Evolutionary conservation across 2,888 invertebrate genomes (phyloP).

Genomic region (Napeogenes inachia): DNA sequence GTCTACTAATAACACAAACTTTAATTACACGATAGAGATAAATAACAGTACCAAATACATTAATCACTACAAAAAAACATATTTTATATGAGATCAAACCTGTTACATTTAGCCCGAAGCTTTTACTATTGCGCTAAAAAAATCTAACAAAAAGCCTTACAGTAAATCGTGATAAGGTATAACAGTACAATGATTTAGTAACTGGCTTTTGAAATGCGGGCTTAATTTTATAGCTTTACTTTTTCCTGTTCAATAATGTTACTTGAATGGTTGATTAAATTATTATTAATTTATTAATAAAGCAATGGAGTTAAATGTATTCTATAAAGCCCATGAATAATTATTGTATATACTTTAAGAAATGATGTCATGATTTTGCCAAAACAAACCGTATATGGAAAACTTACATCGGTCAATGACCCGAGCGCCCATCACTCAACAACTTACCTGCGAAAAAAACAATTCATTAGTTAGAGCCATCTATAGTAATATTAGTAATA

Average conservation of each 20-base stretch:
- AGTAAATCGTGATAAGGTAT: conserved; percentile 49
- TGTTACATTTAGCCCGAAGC: not conserved
- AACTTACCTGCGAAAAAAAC: conserved; percentile 35
- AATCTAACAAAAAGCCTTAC: conserved; percentile 25
- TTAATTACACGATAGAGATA: too few species aligned
- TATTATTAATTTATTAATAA: too few species aligned
- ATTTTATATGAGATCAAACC: too few species aligned
- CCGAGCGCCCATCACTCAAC: conserved; percentile 4
- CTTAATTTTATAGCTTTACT: not conserved
- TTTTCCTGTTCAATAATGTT: not conserved
- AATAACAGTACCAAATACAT: too few species aligned
- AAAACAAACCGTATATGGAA: too few species aligned
- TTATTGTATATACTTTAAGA: too few species aligned
- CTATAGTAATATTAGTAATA: not conserved
- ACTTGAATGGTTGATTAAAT: too few species aligned
- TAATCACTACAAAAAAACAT: too few species aligned
- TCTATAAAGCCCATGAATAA: too few species aligned
- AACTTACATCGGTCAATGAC: conserved; percentile 14
- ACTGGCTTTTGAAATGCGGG: conserved; percentile 44
- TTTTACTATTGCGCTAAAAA: too few species aligned
- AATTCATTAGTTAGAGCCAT: conserved; percentile 11
- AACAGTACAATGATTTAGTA: conserved; percentile 55
- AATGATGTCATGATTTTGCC: not conserved
- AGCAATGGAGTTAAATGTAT: too few species aligned
- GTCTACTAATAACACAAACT: too few species aligned